Base-by-base conservation (phyloP, 2,888 invertebrate species). In the Acanthococcus lagerstroemiae region DNA sequence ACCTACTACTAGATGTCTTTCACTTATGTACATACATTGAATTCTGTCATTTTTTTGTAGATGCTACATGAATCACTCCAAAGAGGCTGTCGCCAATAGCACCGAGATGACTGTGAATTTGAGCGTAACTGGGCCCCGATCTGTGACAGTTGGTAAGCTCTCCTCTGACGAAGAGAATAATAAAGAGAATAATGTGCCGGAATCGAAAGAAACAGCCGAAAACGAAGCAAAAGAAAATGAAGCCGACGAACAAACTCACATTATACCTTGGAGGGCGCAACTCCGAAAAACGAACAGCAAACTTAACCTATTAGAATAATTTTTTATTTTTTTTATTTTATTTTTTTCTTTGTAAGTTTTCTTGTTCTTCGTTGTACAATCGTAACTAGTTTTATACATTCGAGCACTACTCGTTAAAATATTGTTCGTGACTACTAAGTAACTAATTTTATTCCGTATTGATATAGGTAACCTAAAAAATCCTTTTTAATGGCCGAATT, bases 211-310 rank as follows among this genome's bases (percentile, higher is more conserved):
- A 37, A 69, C 71, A 56, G 69, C 72, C 61, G 66, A 69, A 4
- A 60, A 63, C 46, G 48, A 57, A 24, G 58, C 67, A 1, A 52
- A 52, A 22, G 52, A 52, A 1, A 52, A 3, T 15, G 80, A 80
- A 65, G 81, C 82, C 46, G 78, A 80, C 6, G 78, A 80, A 24
- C 80, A 80, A 65, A 84, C 84, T 12, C 77, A 75, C 73, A 89
- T 90, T 61, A 91, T 91, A 68, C 92, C 92, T 1, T 92, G 92
- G 92, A 81, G 91, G 73, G 90, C 91, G 27, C 90, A 91, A 73
- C 79, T 92, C 55, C 83, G 91, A 74, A 92, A 92, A 78, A 92
- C 92, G 17, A 91, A 91, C 77, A 91, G 91, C 80, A 90, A 88
- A 75, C 81, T 92, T 68, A 90, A 88, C 76, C 80, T 91, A 72